These are phyloP conservation scores for Fistularia commersonii DNA, from an alignment of 2,797 vertebrate genomes.

Conservation along the genomic window DNA sequence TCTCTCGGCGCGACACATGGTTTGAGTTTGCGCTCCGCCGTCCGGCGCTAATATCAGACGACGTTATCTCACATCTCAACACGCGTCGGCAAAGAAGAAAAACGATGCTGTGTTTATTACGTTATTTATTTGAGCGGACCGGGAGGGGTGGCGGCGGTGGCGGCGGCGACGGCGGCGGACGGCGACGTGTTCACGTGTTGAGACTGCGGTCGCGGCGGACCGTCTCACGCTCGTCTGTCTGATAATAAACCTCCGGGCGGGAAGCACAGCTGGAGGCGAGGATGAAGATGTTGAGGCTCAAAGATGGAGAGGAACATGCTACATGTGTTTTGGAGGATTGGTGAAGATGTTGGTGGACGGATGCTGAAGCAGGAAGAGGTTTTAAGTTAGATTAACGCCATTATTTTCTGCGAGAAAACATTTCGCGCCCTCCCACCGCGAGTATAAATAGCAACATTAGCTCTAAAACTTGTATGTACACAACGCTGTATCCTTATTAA, in stretches of 20 bases:
- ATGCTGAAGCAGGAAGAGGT: too few relatives aligned
- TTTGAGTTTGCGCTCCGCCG: constrained; percentile 61
- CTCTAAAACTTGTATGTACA: too few relatives aligned
- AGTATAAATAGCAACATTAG: too few relatives aligned
- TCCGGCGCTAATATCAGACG: constrained; percentile 68
- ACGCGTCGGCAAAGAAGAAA: constrained; percentile 52
- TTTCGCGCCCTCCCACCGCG: too few relatives aligned
- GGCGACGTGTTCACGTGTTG: constrained; percentile 42
- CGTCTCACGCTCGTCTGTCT: constrained; percentile 34
- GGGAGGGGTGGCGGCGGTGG: constrained; percentile 27
- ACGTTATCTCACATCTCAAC: constrained; percentile 73
- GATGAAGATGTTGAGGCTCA: too few relatives aligned
- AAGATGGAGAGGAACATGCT: too few relatives aligned
- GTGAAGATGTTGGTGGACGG: too few relatives aligned
- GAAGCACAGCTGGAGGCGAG: too few relatives aligned
- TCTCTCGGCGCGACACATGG: constrained; percentile 52
- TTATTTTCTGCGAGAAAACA: too few relatives aligned
- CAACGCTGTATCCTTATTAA: too few relatives aligned
- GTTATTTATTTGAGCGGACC: constrained; percentile 71
- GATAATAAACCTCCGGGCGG: constrained; percentile 45
- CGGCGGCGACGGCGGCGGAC: constrained; percentile 27
- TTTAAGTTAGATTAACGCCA: too few relatives aligned
- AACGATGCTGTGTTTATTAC: constrained; percentile 61
- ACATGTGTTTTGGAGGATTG: too few relatives aligned
- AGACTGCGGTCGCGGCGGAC: constrained; percentile 49